Base-by-base conservation (phyloP, 2,888 invertebrate genomes). In the Plagodis dolabraria region DNA sequence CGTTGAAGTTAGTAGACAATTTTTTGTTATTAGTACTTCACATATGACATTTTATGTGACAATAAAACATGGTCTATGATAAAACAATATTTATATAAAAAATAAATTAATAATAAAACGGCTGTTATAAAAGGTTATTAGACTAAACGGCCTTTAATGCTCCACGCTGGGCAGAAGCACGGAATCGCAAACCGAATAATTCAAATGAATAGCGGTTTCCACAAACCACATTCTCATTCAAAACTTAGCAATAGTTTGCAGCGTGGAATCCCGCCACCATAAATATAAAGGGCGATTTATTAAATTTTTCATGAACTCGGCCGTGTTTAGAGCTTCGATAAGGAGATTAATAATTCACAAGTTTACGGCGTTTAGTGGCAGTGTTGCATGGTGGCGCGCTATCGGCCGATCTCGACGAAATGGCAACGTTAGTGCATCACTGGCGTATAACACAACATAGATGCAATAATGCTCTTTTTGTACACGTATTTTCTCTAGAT, bases 311-410 rank as follows among this genome's bases (percentile, higher is more conserved):
- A 90, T 87, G 81, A 85, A 84, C 76, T 75, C 71, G 79, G 82
- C 76, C 85, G 82, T 86, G 88, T 88, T 82, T 77, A 76, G 77
- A 77, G 75, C 56, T 60, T 84, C 87, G 89, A 90, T 90, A 90
- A 88, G 82, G 74, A 77, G 86, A 89, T 92, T 91, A 92, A 92
- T 92, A 89, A 92, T 92, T 91, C 90, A 92, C 89, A 86, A 88
- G 89, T 90, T 91, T 86, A 90, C 90, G 90, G 90, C 85, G 90
- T 86, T 92, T 89, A 90, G 88, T 73, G 80, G 80, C 79, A 77
- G 80, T 85, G 87, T 89, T 87, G 90, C 91, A 87, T 87, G 89
- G 85, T 67, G 70, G 74, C 71, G 76, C 75, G 74, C 73, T 91
- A 91, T 91, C 91, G 82, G 63, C 36, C 77, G 75, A 89, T 90